Evolutionary conservation across 2,797 vertebrate species (phyloP).

Genomic region (Apodemus agrarius): DNA sequence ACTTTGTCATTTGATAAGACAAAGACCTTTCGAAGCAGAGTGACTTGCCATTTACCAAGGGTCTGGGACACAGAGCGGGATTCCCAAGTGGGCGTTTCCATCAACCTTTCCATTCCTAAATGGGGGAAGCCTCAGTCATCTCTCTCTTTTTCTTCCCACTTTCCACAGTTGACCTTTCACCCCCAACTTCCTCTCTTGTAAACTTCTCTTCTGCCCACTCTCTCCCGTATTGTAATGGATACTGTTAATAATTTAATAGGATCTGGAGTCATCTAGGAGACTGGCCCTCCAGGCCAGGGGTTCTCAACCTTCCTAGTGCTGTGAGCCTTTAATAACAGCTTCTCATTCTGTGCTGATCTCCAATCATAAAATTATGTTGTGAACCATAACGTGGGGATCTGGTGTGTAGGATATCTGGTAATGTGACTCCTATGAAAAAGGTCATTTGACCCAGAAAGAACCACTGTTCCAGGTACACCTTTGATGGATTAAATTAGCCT

Average conservation of each 20-base stretch:
- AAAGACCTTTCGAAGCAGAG: background rate
- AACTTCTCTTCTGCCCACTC: background rate
- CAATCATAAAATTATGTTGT: background rate
- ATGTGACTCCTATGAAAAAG: too few relatives aligned
- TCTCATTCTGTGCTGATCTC: background rate
- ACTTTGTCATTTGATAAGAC: background rate
- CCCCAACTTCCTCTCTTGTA: fast-evolving
- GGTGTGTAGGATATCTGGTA: background rate
- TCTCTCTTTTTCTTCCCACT: background rate
- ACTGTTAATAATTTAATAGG: background rate
- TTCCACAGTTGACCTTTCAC: background rate
- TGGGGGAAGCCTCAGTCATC: background rate
- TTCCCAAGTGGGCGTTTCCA: background rate
- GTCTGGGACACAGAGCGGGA: background rate
- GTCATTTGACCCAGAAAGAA: background rate
- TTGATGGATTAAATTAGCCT: background rate
- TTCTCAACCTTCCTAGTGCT: background rate
- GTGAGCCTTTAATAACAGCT: too few relatives aligned
- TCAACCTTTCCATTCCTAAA: background rate
- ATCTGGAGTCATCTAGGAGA: background rate
- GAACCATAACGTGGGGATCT: background rate
- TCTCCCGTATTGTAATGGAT: background rate
- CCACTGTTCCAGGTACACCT: background rate
- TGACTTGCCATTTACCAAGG: background rate
- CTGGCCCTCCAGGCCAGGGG: background rate